Evolutionary conservation across 1,140 invertebrate genomes (phyloP).

Genomic region (Zaprionus capensis): DNA sequence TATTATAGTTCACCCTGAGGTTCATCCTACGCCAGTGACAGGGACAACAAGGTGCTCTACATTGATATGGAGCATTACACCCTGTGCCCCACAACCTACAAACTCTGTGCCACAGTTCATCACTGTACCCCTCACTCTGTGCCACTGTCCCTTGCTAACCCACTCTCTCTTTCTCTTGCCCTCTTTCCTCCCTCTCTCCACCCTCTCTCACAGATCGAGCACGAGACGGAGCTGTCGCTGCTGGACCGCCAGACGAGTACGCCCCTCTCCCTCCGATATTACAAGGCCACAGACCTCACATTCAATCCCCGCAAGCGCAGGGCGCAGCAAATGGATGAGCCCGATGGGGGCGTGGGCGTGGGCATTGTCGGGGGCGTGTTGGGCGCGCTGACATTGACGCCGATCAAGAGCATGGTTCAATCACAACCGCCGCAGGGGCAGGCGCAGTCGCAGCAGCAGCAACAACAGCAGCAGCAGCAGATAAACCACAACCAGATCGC

Average conservation of each 20-base stretch:
- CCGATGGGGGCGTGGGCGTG: slow-evolving; percentile 37
- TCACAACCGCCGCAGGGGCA: slow-evolving; percentile 42
- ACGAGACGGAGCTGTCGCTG: slow-evolving; percentile 71
- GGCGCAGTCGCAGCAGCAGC: slow-evolving; percentile 41
- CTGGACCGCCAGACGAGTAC: slow-evolving; percentile 74
- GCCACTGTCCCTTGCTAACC: neutral
- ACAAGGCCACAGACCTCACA: slow-evolving; percentile 70
- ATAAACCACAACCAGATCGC: slow-evolving; percentile 76
- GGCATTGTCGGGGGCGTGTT: slow-evolving; percentile 52
- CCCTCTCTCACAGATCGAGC: slow-evolving; percentile 62
- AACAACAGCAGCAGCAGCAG: slow-evolving; percentile 49
- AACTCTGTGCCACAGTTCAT: too few species aligned
- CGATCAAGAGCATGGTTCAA: slow-evolving; percentile 56
- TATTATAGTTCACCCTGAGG: too few species aligned
- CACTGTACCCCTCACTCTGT: neutral
- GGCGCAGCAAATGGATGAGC: slow-evolving; percentile 63
- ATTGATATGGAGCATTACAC: too few species aligned
- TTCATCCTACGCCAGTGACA: too few species aligned
- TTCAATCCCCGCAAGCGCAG: slow-evolving; percentile 70
- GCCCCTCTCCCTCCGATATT: slow-evolving; percentile 68
- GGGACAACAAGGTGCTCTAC: too few species aligned
- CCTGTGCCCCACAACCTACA: too few species aligned
- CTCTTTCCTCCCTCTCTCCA: neutral
- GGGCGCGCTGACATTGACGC: slow-evolving; percentile 70
- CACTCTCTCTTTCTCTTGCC: neutral